Conservation (phyloP, 2,113 vertebrate genomes). For the Vireo altiloquus region DNA sequence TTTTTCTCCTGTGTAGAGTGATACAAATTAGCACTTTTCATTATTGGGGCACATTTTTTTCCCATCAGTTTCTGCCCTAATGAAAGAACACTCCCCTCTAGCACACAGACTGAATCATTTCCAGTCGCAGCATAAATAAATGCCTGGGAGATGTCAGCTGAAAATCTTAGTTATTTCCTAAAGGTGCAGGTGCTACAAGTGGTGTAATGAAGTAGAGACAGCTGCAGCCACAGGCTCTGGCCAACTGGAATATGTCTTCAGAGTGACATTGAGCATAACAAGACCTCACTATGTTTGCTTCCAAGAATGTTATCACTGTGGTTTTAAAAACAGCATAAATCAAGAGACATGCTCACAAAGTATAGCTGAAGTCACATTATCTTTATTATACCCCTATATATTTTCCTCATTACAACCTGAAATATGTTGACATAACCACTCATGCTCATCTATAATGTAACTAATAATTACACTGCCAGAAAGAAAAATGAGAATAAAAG, state of each 20-base stretch:
- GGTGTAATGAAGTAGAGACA: conserved; percentile 61
- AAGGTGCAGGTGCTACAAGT: conserved; percentile 69
- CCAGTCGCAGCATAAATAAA: conserved; percentile 60
- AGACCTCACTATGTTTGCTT: conserved; percentile 55
- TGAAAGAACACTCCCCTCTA: not conserved
- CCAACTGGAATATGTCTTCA: conserved; percentile 67
- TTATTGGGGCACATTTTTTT: conserved; percentile 14
- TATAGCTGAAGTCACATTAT: conserved; percentile 48
- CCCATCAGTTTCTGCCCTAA: conserved; percentile 3
- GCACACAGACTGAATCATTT: conserved; percentile 51
- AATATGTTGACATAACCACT: conserved; percentile 48
- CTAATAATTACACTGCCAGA: conserved; percentile 29
- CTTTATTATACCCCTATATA: conserved; percentile 46
- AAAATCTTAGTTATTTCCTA: conserved; percentile 71
- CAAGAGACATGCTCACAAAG: conserved; percentile 4
- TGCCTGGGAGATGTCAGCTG: conserved; percentile 62
- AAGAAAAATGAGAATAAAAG: conserved; percentile 53
- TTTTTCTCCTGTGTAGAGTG: not conserved
- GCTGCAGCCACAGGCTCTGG: conserved; percentile 21
- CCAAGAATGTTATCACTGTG: conserved; percentile 50
- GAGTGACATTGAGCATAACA: conserved; percentile 51
- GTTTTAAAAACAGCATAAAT: conserved; percentile 51
- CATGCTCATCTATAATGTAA: conserved; percentile 35
- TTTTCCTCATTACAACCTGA: conserved; percentile 59
- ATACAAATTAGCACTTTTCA: conserved; percentile 9